Base-by-base conservation (phyloP, 2,797 vertebrate species). In the Gobio occitaniae region DNA sequence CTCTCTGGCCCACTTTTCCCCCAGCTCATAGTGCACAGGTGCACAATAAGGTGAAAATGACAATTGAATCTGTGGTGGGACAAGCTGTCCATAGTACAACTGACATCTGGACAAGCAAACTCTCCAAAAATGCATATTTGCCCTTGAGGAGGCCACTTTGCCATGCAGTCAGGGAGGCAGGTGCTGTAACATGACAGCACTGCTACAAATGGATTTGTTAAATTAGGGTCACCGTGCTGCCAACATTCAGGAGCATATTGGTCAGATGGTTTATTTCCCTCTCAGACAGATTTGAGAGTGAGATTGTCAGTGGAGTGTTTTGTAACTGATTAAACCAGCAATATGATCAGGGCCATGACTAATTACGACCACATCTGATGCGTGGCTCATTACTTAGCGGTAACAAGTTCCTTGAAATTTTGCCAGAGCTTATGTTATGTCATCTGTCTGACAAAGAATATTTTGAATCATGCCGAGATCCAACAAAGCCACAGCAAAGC, bases 331-430 rank as follows among this genome's bases (percentile, higher is more conserved):
- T 56, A 59, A 4, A 41, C 52, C 19, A 59, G 17, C 52, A 77
- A 77, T 77, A 77, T 59, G 36, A 59, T 77, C 36, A 77, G 52
- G 36, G 74, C 19, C 19, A 77, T 78, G 76, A 61, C 76, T 78
- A 78, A 63, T 65, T 15, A 78, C 25, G 16, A 61, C 59, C 76
- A 48, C 76, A 63, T 78, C 41, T 44, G 7, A 47, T 78, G 76
- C 41, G n/a, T 78, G 56, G n/a, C 76, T 29, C 76, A 78, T 78
- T 63, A 61, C 59, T 78, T 78, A 78, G 76, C 65, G 76, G 59
- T 47, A 63, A 78, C 38, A 25, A 47, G 56, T 78, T 41, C 21
- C 4, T 63, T 29, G 54, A 78, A 78, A 44, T 15, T 63, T 78
- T 78, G 38, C 76, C 76, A 75, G 50, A 75, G 72, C 72, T 36